These are phyloP conservation scores for Falcunculus frontatus DNA, from an alignment of 2,113 vertebrate genomes.

Conservation along the genomic window DNA sequence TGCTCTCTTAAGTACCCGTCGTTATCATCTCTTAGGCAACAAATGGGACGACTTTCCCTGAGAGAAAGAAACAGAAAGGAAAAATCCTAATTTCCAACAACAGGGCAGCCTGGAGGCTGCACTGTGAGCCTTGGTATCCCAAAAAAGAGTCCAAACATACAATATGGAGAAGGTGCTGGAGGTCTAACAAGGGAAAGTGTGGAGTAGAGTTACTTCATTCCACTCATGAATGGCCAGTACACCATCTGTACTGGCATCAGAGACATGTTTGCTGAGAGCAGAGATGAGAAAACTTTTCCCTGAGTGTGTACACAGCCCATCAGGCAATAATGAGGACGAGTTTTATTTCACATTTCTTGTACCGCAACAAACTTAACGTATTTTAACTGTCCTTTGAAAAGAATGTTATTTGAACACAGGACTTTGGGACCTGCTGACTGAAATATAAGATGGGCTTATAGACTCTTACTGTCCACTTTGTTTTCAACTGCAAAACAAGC, in stretches of 20 bases:
- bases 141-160: background rate
- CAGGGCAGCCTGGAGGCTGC: background rate
- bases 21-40: background rate
- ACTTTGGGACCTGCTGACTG: background rate
- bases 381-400: background rate
- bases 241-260: background rate
- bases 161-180: background rate
- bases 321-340: background rate
- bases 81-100: no score
- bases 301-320: background rate
- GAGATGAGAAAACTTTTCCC: background rate
- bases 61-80: background rate
- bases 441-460: background rate
- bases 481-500: background rate
- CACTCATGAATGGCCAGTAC: background rate
- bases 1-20: background rate
- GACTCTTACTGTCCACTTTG: background rate
- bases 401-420: background rate
- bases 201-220: background rate
- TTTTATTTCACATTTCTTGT: background rate
- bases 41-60: background rate
- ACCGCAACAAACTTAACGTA: background rate
- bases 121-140: background rate
- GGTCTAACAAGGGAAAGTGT: background rate
- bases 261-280: background rate